Conservation (phyloP, 2,888 invertebrate species). For the Scrobipalpa atriplicella region DNA sequence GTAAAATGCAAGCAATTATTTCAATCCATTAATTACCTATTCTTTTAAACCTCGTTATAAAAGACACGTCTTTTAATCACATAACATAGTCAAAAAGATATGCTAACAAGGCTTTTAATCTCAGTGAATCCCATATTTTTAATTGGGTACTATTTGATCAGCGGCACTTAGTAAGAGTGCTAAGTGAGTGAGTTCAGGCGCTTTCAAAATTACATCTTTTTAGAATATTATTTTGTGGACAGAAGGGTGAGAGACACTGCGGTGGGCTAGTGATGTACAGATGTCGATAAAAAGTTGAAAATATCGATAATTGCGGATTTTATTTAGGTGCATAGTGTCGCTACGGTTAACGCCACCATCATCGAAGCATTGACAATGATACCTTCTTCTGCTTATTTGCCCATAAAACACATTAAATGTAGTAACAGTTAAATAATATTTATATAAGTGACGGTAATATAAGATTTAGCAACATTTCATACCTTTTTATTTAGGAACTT, state of each 20-base stretch:
- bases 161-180: not conserved
- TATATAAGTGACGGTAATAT: too few species aligned
- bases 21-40: not conserved
- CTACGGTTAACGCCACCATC: too few species aligned
- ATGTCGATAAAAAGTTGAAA: not conserved
- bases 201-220: slow-evolving; percentile 14
- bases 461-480: too few species aligned
- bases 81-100: not conserved
- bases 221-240: slow-evolving; percentile 3
- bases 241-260: slow-evolving; percentile 9
- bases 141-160: slow-evolving; percentile 14
- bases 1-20: too few species aligned
- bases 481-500: too few species aligned
- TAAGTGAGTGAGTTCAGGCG: not conserved
- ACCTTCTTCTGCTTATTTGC: too few species aligned
- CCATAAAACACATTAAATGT: too few species aligned
- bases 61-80: not conserved
- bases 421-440: too few species aligned
- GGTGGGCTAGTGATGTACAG: not conserved
- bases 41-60: not conserved
- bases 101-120: slow-evolving; percentile 17
- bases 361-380: too few species aligned
- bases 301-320: not conserved
- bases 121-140: slow-evolving; percentile 8
- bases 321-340: too few species aligned